Percentiles rank a stretch among this genome's conserved stretches.
Evolutionary conservation across 2,797 vertebrate genomes (phyloP).

Genomic region (Leucoraja ocellata): DNA sequence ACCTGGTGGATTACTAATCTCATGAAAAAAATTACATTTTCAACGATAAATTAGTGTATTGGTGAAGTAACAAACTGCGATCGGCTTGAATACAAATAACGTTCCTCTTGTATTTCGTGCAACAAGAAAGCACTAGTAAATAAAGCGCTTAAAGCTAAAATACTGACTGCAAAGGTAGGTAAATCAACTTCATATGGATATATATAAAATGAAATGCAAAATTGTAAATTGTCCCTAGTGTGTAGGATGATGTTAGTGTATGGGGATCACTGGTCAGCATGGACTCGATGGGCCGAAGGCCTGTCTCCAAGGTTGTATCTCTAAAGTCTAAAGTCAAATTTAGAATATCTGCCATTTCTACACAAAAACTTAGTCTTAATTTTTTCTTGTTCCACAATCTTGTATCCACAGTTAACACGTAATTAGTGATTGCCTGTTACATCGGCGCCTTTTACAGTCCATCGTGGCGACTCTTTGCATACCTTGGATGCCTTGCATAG

Average conservation of each 20-base stretch:
- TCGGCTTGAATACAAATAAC: background rate
- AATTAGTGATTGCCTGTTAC: background rate
- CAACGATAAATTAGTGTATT: background rate
- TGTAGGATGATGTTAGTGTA: too few species aligned
- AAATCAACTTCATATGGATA: background rate
- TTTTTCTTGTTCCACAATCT: background rate
- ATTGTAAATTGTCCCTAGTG: too few species aligned
- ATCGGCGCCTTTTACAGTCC: too few species aligned
- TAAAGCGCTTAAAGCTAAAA: background rate
- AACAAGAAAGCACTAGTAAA: background rate
- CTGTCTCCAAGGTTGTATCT: too few species aligned
- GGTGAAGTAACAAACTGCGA: background rate
- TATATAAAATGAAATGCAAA: too few species aligned
- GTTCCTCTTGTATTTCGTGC: background rate
- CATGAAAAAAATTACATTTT: background rate
- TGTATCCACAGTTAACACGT: background rate
- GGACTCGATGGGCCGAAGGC: too few species aligned
- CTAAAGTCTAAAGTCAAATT: background rate
- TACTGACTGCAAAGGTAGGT: background rate
- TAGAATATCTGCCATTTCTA: background rate
- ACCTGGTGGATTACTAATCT: background rate
- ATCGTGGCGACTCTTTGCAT: too few species aligned
- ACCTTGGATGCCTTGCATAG: too few species aligned
- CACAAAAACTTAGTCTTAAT: background rate
- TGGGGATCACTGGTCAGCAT: too few species aligned